Evolutionary conservation across 2,888 invertebrate genomes (phyloP), one percentile per base, ranked within the genome.

Genomic region (Piscicola geometra): DNA sequence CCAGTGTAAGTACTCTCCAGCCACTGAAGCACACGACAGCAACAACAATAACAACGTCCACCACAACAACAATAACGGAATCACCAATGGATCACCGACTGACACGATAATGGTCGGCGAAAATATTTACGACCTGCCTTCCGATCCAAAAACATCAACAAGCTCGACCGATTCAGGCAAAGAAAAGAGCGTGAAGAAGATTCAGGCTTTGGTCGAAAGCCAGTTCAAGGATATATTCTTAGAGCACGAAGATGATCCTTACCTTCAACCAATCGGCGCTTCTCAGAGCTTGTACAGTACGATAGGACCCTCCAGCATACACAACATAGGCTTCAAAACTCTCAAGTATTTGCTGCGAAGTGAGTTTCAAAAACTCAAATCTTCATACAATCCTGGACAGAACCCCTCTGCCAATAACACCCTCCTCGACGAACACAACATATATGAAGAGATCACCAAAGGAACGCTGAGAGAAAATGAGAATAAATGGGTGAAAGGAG

Each of bases 321-420:
- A 75, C 56, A 73, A 73, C 18, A 71, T 79, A 33, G 79, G 79
- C 9, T 60, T 76, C 21, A 76, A 79, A 1, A 79, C 79, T 1
- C 69, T 79, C 47, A 77, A 52, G 30, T 71, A 77, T 32, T 50
- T 79, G 15, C 72, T 79, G 75, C 47, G 76, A 50, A 76, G 77
- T 32, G 79, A 79, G 70, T 74, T 78, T 36, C 75, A 74, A 25
- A 78, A 76, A 41, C 77, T 67, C 64, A 68, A 50, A 30, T 32
- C 36, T 32, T 64, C 73, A 1, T 35, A 33, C 32, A 67, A 33
- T 32, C 3, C 67, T n/a, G 5, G 5, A 3, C 9, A 68, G 30
- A 18, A 25, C 28, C 28, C 36, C 47, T 12, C 18, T 18, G 21
- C 35, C 73, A 3, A n/a, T 35, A 73, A 73, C 36, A 64, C 30